phyloP scores from a whole-genome alignment of 1,140 invertebrate genomes.

The Drosophila eugracilis region DNA sequence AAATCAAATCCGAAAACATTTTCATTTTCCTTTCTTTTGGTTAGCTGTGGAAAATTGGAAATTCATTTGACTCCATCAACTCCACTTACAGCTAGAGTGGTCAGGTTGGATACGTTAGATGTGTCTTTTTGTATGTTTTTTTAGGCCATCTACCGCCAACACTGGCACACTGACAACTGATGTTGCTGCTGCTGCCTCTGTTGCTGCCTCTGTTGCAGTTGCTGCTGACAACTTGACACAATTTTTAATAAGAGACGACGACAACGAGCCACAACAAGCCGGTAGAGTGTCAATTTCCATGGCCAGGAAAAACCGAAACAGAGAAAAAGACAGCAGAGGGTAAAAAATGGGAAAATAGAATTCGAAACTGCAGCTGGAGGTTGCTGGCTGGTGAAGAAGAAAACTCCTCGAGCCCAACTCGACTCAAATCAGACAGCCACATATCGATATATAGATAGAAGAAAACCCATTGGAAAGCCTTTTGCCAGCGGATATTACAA shows the following conservation, averaged over 20 bases:
- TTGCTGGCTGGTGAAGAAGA: too few relatives aligned
- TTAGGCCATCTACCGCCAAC: constrained; percentile 48
- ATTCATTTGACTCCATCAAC: constrained; percentile 51
- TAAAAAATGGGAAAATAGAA: not conserved
- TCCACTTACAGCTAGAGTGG: constrained; percentile 54
- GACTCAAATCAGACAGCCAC: constrained; percentile 36
- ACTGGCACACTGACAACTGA: constrained; percentile 67
- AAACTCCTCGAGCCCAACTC: constrained; percentile 24
- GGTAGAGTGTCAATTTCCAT: constrained; percentile 78
- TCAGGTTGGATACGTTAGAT: constrained; percentile 42
- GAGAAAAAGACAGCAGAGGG: constrained; percentile 1
- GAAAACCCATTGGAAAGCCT: constrained; percentile 30
- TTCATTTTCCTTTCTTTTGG: constrained; percentile 47
- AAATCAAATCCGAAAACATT: constrained; percentile 30
- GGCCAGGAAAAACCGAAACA: constrained; percentile 45
- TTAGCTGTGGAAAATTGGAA: constrained; percentile 30
- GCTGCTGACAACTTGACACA: constrained; percentile 77
- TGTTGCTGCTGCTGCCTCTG: constrained; percentile 32
- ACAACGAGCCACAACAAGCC: constrained; percentile 30
- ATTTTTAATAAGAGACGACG: constrained; percentile 70
- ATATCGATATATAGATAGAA: constrained; percentile 21
- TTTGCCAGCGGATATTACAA: constrained; percentile 66
- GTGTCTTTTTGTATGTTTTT: constrained; percentile 10
- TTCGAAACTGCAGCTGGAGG: constrained; percentile 26
- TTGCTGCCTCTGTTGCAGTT: constrained; percentile 37